Evolutionary conservation across 1,140 invertebrate species (phyloP), one percentile per base, ranked within the genome.

Genomic region (Drosophila elegans): DNA sequence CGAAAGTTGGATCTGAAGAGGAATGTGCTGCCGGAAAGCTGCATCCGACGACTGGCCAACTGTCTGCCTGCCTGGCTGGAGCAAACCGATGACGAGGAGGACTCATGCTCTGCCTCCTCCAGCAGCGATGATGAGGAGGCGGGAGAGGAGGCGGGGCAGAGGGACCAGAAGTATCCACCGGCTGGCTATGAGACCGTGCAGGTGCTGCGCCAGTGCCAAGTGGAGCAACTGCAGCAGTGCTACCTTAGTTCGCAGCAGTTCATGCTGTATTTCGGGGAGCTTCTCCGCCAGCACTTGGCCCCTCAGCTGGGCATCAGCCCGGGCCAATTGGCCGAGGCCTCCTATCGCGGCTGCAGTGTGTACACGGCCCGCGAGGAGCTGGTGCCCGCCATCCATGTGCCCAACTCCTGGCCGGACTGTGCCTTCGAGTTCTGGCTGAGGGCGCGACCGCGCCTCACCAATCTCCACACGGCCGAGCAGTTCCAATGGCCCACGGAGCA

Each of bases 401-500:
- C 94, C 2, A 51, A 90, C 3, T 57, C 60, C 9, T 96, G 95
- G 95, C 95, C 95, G 0, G 93, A 93, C 38, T 93, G 93, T 55
- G 95, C 95, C 2, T 93, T 94, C 42, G 95, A 94, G 63, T 96
- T 95, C 94, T 90, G 95, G 4, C 80, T 94, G 49, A 91, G 96
- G 16, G 91, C 93, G 27, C 93, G 95, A 45, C 93, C 93, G 36
- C 91, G 93, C 29, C 92, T 93, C 13, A 92, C 92, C 56, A 94
- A 95, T 80, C 92, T 94, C 3, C 93, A 94, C 42, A 94, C 93
- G 0, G 94, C 93, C 12, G 93, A 93, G 54, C 91, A 89, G 39
- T 95, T 94, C 61, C 93, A 93, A 62, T 97, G 96, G 96, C 96
- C 96, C 0, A 94, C 94, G 0, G 92, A 93, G 25, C 91, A 93